A percentile compares a stretch with the other conserved stretches of the same genome.
Evolutionary conservation across 2,797 vertebrate genomes (phyloP).

Genomic region (Girardinus metallicus): DNA sequence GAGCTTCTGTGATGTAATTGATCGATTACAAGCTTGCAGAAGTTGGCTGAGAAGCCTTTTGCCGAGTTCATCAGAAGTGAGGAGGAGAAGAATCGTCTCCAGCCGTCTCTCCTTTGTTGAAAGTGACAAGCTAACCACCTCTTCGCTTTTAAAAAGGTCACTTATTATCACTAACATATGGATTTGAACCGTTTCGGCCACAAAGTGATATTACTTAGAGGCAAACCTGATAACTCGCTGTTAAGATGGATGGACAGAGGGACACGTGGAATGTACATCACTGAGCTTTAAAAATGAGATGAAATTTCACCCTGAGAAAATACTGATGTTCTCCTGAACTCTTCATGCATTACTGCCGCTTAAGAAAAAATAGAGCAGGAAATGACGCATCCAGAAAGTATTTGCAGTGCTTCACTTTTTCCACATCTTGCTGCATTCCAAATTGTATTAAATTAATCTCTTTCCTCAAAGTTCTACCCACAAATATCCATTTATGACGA

Average conservation of each 20-base stretch:
- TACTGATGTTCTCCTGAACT: conserved; percentile 28
- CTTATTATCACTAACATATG: conserved; percentile 56
- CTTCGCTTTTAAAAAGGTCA: conserved; percentile 52
- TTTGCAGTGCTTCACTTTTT: not conserved
- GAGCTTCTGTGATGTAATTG: conserved; percentile 13
- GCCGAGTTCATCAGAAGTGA: conserved; percentile 29
- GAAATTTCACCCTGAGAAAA: conserved; percentile 54
- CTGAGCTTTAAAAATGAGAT: conserved; percentile 40
- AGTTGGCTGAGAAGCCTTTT: conserved; percentile 20
- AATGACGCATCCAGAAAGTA: not conserved
- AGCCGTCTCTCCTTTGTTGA: conserved; percentile 40
- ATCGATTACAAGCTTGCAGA: conserved; percentile 25
- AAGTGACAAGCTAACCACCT: conserved; percentile 62
- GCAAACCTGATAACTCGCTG: conserved; percentile 65
- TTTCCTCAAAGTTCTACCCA: not conserved
- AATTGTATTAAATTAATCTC: not conserved
- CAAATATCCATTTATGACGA: not conserved
- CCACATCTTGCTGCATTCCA: not conserved
- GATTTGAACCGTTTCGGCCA: conserved; percentile 29
- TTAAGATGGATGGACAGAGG: conserved; percentile 30
- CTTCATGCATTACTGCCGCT: conserved; percentile 18
- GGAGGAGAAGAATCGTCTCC: conserved; percentile 14
- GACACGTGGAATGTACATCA: conserved; percentile 65
- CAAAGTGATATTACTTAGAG: conserved; percentile 38
- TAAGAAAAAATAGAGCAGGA: conserved; percentile 6